Evolutionary conservation across 1,140 invertebrate genomes (phyloP).

Genomic region (Brachionus koreanus): DNA sequence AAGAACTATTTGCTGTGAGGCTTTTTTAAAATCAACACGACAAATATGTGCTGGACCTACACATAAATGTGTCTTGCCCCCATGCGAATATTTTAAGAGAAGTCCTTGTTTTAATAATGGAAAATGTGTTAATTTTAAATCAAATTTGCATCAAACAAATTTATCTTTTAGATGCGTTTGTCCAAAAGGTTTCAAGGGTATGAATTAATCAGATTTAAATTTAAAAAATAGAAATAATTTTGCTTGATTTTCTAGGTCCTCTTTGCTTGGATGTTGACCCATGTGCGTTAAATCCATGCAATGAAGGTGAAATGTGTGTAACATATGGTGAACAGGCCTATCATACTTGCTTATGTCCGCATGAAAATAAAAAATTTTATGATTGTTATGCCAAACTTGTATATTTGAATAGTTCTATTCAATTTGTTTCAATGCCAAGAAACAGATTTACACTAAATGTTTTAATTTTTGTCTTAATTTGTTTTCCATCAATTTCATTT

Average conservation of each 20-base stretch:
- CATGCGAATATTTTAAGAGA: not conserved
- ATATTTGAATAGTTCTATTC: not conserved
- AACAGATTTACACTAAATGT: not conserved
- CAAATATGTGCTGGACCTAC: not conserved
- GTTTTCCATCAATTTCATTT: not conserved
- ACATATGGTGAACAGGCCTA: not conserved
- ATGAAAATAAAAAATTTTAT: not conserved
- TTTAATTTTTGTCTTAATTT: not conserved
- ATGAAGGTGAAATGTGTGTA: not conserved
- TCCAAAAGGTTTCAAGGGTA: conserved; percentile 1
- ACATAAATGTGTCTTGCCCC: not conserved
- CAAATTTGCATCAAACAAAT: not conserved
- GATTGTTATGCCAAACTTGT: not conserved
- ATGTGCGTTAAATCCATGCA: not conserved
- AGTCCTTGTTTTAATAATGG: conserved; percentile 11
- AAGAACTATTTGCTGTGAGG: not conserved
- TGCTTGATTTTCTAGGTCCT: not conserved
- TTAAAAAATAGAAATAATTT: not conserved
- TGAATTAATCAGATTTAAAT: not conserved
- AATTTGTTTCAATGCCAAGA: not conserved
- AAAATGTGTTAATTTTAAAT: conserved; percentile 7
- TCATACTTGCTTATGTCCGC: not conserved
- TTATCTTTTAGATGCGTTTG: not conserved
- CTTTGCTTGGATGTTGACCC: not conserved
- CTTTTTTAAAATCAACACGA: not conserved